Evolutionary conservation across 1,140 invertebrate genomes (phyloP), one percentile per base, ranked within the genome.

Genomic region (Forficula auricularia): DNA sequence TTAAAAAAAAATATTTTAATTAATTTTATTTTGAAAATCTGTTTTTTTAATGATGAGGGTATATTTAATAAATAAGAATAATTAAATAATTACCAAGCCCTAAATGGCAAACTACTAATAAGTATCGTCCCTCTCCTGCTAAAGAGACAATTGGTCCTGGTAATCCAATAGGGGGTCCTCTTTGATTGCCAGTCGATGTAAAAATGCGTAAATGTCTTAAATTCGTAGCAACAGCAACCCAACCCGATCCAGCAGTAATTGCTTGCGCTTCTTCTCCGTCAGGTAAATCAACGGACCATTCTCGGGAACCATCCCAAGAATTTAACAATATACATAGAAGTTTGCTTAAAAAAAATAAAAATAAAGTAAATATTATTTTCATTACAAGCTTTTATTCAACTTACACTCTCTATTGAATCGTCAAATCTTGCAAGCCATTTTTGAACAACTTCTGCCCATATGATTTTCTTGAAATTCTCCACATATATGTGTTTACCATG

Each of bases 171-270:
- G 73, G 52, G 2, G 82, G 68, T 60, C 86, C 79, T 57, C 77
- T 70, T 62, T 97, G 91, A 1, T 82, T 75, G 13, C 91, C 91
- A 57, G 79, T 75, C 6, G 83, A 62, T 6, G 79, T 82, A 57
- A 82, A 92, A n/a, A 96, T 57, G 22, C 89, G 64, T 10, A 98
- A 57, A 46, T 79, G 71, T 44, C 80, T 64, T 20, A 62, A 63
- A 48, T 70, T 70, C 0, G 87, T 92, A 3, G 77, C 82, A 32
- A 76, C 75, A 19, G 80, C 88, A 12, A 92, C 66, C 55, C 88
- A 74, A 36, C 68, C 74, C 18, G 70, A 64, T 6, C 82, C 84
- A 30, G 77, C 68, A 4, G 74, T 71, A 14, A 92, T 52, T n/a
- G 75, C 76, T 43, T 72, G 47, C 1, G 75, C 74, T 52, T 82